A percentile compares a stretch with the other conserved stretches of the same genome.
phyloP scores from a whole-genome alignment of 2,113 vertebrate species.

The Plecotus auritus region DNA sequence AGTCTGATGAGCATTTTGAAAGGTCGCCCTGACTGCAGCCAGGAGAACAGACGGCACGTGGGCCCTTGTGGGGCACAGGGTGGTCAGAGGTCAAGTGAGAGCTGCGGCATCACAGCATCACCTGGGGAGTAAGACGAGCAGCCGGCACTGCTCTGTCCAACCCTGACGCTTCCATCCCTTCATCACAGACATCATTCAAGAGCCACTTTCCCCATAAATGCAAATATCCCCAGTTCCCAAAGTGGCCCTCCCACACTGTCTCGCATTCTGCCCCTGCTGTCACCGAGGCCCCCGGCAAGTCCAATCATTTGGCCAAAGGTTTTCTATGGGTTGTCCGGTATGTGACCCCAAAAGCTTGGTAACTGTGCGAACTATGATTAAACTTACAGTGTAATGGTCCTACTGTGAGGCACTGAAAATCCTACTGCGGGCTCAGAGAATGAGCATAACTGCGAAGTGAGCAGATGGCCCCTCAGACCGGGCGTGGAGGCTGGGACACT shows the following conservation, averaged over 20 bases:
- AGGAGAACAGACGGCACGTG: neutral
- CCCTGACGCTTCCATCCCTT: no score
- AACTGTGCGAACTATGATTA: neutral
- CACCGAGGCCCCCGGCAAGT: neutral
- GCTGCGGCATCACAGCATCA: neutral
- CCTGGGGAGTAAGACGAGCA: neutral
- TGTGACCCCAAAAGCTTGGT: neutral
- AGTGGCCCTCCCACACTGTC: neutral
- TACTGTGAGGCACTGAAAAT: neutral
- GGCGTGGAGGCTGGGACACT: no score
- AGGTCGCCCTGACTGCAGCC: neutral
- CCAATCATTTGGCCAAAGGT: neutral
- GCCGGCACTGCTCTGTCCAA: neutral
- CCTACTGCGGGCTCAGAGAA: neutral
- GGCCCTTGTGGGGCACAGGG: neutral
- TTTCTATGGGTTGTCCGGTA: neutral
- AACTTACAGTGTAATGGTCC: neutral
- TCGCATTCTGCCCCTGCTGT: neutral
- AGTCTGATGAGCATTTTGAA: neutral
- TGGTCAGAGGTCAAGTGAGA: no score
- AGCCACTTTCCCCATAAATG: neutral
- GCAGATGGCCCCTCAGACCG: no score
- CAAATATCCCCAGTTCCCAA: neutral
- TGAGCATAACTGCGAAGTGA: neutral
- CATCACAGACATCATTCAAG: neutral